A percentile compares a stretch with the other conserved stretches of the same genome.
These are phyloP conservation scores for Chloropsis hardwickii DNA, from an alignment of 2,113 vertebrate species.

Conservation along the genomic window DNA sequence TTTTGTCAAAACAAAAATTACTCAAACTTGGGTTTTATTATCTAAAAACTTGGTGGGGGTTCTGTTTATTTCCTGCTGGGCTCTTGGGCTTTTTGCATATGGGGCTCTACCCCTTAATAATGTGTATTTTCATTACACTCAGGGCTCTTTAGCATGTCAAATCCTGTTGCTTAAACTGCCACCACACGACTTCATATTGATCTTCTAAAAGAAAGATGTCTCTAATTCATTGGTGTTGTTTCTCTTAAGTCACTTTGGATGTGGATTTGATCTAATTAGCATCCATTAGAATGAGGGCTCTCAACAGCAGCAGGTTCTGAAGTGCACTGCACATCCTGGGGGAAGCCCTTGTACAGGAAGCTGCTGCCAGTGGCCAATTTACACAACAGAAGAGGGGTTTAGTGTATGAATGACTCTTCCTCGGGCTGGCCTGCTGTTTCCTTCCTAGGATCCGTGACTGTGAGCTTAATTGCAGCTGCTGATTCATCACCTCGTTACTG, in stretches of 20 bases:
- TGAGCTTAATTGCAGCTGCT: constrained; percentile 56
- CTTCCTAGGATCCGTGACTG: constrained; percentile 35
- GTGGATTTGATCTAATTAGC: constrained; percentile 54
- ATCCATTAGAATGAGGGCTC: constrained; percentile 45
- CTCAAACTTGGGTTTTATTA: not conserved
- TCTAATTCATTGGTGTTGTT: constrained; percentile 7
- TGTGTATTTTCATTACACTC: not conserved
- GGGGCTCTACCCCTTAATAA: not conserved
- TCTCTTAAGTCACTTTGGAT: constrained; percentile 23
- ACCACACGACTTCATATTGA: not conserved
- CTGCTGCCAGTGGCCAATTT: constrained; percentile 44
- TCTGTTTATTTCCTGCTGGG: not conserved
- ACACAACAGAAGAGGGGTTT: constrained; percentile 47
- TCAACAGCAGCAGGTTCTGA: constrained; percentile 11
- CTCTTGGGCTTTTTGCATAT: not conserved
- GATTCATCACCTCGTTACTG: constrained; percentile 51
- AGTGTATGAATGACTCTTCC: constrained; percentile 40
- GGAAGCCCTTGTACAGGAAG: constrained; percentile 59
- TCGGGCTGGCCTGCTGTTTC: constrained; percentile 21
- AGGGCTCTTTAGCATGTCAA: constrained; percentile 13
- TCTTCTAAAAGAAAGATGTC: not conserved
- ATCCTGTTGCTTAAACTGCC: not conserved
- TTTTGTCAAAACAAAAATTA: not conserved
- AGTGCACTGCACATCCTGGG: constrained; percentile 34
- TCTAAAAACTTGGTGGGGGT: not conserved